phyloP scores from a whole-genome alignment of 2,888 invertebrate species.

The Zygogramma bicolorata region DNA sequence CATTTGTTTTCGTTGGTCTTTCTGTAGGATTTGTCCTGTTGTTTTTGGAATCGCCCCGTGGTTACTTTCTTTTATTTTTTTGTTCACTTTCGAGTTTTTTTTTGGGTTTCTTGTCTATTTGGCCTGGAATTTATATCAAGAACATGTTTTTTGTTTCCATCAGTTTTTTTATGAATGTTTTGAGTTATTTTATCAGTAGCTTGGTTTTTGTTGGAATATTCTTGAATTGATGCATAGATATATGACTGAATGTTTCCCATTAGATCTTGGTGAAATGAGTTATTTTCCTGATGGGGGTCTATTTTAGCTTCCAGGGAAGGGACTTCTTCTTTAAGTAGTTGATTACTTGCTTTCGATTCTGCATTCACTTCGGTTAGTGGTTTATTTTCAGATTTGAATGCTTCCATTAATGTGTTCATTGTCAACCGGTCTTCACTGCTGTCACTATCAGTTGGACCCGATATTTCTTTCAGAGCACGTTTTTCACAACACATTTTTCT shows the following conservation, averaged over 20 bases:
- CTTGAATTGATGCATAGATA: neutral
- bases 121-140: no score
- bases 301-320: neutral
- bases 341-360: neutral
- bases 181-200: no score
- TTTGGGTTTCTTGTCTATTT: neutral
- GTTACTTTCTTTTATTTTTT: neutral
- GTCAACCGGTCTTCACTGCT: neutral
- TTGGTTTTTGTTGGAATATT: neutral
- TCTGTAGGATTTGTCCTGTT: neutral
- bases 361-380: neutral
- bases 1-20: neutral
- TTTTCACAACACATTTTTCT: slow-evolving; percentile 5
- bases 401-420: neutral
- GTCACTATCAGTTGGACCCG: neutral
- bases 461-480: neutral
- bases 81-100: neutral
- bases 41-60: neutral
- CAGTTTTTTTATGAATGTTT: neutral
- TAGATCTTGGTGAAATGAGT: no score
- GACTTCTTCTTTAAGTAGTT: neutral
- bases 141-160: neutral
- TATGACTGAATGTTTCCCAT: neutral
- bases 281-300: no score
- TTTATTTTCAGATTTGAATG: neutral